Percentiles rank a stretch among this genome's conserved stretches.
Conservation (phyloP, 2,113 vertebrate genomes). For the Dipodomys spectabilis region DNA sequence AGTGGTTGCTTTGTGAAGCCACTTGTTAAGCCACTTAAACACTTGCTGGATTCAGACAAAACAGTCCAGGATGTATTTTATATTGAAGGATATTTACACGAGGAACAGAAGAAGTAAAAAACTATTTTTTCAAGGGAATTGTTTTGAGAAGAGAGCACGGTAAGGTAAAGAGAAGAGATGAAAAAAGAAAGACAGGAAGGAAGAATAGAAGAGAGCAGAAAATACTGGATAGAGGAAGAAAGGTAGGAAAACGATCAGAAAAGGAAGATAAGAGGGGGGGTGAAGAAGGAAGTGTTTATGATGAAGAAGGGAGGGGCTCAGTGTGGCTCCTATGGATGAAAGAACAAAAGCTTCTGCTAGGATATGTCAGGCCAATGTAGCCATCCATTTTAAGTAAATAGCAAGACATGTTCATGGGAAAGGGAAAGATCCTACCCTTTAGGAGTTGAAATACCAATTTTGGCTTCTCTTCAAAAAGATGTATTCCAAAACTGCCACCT, state of each 20-base stretch:
- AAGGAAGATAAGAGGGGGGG: background rate
- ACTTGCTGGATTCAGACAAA: background rate
- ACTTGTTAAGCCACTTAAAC: background rate
- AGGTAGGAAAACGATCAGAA: background rate
- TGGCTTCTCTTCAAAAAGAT: background rate
- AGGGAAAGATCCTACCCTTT: background rate
- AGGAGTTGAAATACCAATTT: background rate
- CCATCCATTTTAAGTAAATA: background rate
- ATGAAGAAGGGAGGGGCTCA: background rate
- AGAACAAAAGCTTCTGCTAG: background rate
- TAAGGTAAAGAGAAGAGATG: background rate
- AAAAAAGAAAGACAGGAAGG: background rate
- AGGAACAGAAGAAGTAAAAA: background rate
- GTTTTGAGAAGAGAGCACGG: background rate
- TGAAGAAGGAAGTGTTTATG: background rate
- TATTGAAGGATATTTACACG: background rate
- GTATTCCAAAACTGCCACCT: background rate
- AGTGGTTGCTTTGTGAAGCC: background rate
- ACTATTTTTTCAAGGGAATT: background rate
- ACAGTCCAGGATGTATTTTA: background rate
- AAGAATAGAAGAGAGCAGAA: background rate
- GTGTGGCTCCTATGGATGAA: too few species aligned
- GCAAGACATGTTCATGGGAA: background rate
- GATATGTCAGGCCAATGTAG: background rate
- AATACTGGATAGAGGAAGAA: background rate